These are phyloP conservation scores for Hylia prasina DNA, from an alignment of 2,113 vertebrate genomes.

Conservation along the genomic window DNA sequence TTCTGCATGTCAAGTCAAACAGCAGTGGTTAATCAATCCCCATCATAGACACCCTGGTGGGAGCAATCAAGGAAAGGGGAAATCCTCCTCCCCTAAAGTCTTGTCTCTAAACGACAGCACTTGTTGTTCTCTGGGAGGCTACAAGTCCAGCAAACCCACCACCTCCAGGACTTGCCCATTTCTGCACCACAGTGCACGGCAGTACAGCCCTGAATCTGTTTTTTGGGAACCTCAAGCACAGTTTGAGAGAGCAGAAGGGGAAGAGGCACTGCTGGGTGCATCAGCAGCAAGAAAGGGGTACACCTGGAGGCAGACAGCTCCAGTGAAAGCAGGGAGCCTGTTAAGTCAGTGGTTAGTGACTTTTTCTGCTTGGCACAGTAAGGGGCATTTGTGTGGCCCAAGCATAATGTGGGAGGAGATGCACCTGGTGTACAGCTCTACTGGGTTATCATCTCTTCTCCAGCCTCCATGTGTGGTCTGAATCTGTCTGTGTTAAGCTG, in stretches of 20 bases:
- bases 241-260: background rate
- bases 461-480: background rate
- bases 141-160: background rate
- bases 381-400: background rate
- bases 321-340: background rate
- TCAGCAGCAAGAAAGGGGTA: background rate
- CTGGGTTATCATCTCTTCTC: background rate
- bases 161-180: background rate
- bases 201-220: background rate
- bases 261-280: background rate
- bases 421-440: background rate
- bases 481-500: background rate
- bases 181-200: rapidly evolving
- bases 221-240: background rate
- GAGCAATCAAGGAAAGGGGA: background rate
- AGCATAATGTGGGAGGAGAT: background rate
- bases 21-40: background rate
- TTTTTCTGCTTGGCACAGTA: background rate
- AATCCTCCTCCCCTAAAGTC: background rate
- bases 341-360: no score
- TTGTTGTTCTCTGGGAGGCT: rapidly evolving
- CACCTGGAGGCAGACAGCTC: background rate
- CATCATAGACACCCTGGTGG: background rate
- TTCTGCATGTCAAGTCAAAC: background rate
- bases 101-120: background rate